phyloP scores from a whole-genome alignment of 1,140 invertebrate genomes.

The Ooceraea biroi region DNA sequence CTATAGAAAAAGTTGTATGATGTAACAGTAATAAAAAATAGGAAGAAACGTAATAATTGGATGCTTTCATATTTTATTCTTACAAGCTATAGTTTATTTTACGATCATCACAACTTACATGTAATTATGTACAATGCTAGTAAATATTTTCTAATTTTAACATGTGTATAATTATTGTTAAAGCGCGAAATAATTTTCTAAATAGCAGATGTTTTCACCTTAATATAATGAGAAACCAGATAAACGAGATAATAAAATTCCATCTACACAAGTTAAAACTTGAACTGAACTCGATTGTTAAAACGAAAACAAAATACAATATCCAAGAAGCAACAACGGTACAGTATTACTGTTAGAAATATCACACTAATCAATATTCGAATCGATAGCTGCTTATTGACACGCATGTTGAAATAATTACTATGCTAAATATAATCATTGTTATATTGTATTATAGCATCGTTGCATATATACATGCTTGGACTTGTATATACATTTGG shows the following conservation, averaged over 20 bases:
- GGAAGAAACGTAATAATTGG: background rate
- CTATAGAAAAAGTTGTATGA: background rate
- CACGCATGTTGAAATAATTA: slow-evolving; percentile 22
- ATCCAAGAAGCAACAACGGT: background rate
- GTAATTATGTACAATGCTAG: slow-evolving; percentile 67
- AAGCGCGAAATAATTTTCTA: slow-evolving; percentile 29
- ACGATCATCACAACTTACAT: slow-evolving; percentile 48
- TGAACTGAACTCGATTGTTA: slow-evolving; percentile 13
- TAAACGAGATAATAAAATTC: slow-evolving; percentile 9
- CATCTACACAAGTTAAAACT: slow-evolving; percentile 31
- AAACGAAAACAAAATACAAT: slow-evolving; percentile 30
- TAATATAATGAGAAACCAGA: slow-evolving; percentile 27
- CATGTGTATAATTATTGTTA: slow-evolving; percentile 22
- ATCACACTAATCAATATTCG: background rate
- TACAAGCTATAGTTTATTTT: slow-evolving; percentile 37
- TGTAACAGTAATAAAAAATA: slow-evolving; percentile 55
- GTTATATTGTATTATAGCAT: slow-evolving; percentile 8
- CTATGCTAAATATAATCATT: slow-evolving; percentile 15
- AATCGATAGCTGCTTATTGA: slow-evolving; percentile 14
- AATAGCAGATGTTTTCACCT: slow-evolving; percentile 19
- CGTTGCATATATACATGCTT: slow-evolving; percentile 66
- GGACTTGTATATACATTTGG: slow-evolving; percentile 63
- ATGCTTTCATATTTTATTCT: slow-evolving; percentile 58
- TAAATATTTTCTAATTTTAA: slow-evolving; percentile 26
- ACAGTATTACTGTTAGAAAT: slow-evolving; percentile 31